Percentiles rank a stretch among this genome's conserved stretches.
These are phyloP conservation scores for Phylloscopus trochiloides DNA, from an alignment of 2,113 vertebrate genomes.

Conservation along the genomic window DNA sequence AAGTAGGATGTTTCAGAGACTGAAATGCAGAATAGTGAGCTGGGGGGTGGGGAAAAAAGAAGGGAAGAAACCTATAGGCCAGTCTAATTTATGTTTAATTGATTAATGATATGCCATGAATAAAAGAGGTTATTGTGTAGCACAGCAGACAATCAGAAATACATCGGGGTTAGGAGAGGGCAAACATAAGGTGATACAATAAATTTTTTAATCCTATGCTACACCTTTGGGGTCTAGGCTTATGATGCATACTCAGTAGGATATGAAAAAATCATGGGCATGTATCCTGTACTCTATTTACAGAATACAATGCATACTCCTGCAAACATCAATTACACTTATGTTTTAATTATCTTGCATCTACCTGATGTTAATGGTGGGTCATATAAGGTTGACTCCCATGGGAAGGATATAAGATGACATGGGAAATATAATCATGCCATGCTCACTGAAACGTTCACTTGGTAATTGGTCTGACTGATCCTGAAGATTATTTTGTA, in stretches of 20 bases:
- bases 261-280: neutral
- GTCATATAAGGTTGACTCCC: neutral
- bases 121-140: neutral
- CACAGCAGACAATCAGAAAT: neutral
- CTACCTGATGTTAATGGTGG: neutral
- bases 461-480: neutral
- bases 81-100: neutral
- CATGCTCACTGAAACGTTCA: neutral
- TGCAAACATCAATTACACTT: neutral
- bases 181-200: neutral
- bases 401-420: neutral
- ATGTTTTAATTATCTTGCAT: neutral
- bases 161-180: neutral
- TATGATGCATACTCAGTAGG: neutral
- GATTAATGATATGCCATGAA: neutral
- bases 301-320: neutral
- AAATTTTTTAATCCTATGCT: neutral
- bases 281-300: neutral
- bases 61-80: rapidly evolving
- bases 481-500: neutral
- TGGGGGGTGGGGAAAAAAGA: rapidly evolving
- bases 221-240: neutral
- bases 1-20: neutral
- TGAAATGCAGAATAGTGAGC: neutral
- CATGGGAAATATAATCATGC: neutral